Conservation (phyloP, 2,113 vertebrate genomes). For the Lepisosteus oculatus region DNA sequence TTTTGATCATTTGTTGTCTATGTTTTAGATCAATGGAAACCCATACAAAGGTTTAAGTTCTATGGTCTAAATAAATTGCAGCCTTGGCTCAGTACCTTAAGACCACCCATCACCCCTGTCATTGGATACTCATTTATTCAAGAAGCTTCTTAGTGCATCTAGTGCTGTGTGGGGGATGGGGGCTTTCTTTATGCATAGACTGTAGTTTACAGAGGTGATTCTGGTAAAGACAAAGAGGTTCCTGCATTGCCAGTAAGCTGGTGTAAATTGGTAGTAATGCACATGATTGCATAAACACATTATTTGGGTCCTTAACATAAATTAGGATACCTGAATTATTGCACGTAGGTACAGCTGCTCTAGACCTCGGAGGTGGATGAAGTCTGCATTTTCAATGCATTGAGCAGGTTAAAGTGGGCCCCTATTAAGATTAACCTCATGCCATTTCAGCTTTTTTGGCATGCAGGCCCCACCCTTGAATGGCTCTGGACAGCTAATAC, state of each 20-base stretch:
- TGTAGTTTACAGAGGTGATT: conserved; percentile 37
- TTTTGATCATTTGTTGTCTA: no score
- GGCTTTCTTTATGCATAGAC: conserved; percentile 10
- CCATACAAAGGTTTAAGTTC: conserved; percentile 45
- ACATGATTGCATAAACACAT: background rate
- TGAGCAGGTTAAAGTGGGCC: conserved; percentile 67
- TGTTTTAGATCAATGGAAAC: background rate
- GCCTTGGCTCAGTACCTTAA: conserved; percentile 42
- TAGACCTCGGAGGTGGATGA: background rate
- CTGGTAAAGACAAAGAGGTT: conserved; percentile 35
- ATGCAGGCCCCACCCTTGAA: conserved; percentile 70
- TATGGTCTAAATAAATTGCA: conserved; percentile 39
- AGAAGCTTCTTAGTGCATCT: conserved; percentile 47
- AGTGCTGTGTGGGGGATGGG: conserved; percentile 40
- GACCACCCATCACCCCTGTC: conserved; percentile 56
- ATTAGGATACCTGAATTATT: background rate
- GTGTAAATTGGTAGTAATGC: no score
- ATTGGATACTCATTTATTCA: conserved; percentile 58
- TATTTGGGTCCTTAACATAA: background rate
- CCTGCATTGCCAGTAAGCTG: background rate
- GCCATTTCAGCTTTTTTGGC: conserved; percentile 72
- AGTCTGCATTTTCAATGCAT: conserved; percentile 58
- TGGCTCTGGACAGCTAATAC: conserved; percentile 66
- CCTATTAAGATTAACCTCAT: conserved; percentile 73
- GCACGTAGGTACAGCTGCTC: background rate